phyloP scores from a whole-genome alignment of 1,140 invertebrate genomes.

The Pseudomyrmex concolor region DNA sequence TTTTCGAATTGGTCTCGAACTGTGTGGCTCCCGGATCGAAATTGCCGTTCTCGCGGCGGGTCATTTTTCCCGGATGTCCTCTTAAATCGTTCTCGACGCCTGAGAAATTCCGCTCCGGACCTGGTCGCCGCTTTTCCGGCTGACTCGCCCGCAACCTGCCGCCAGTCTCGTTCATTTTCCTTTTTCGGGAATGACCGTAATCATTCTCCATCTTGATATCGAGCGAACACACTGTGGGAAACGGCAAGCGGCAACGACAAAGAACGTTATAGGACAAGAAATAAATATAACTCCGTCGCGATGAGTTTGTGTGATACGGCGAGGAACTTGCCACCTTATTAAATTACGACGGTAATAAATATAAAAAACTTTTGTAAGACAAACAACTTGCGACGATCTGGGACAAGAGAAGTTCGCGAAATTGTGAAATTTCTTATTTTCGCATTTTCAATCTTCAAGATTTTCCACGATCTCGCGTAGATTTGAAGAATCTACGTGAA shows the following conservation, averaged over 20 bases:
- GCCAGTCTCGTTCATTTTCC: constrained; percentile 46
- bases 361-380: constrained; percentile 13
- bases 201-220: constrained; percentile 57
- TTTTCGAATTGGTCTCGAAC: constrained; percentile 35
- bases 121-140: constrained; percentile 54
- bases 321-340: constrained; percentile 42
- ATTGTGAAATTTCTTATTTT: constrained; percentile 1
- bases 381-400: background rate
- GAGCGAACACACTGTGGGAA: constrained; percentile 52
- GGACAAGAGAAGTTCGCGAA: background rate
- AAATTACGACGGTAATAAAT: constrained; percentile 10
- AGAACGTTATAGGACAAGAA: constrained; percentile 40
- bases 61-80: constrained; percentile 73
- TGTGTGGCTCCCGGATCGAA: constrained; percentile 49
- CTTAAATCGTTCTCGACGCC: constrained; percentile 63
- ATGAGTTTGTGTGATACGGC: background rate
- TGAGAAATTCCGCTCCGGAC: constrained; percentile 72
- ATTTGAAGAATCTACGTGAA: background rate
- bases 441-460: background rate
- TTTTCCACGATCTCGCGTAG: background rate
- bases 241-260: constrained; percentile 41
- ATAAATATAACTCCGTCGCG: constrained; percentile 28
- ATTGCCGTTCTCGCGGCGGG: constrained; percentile 70
- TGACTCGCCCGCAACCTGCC: constrained; percentile 54
- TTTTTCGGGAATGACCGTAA: constrained; percentile 59